Evolutionary conservation across 2,113 vertebrate species (phyloP).

Genomic region (Eulemur macaco): DNA sequence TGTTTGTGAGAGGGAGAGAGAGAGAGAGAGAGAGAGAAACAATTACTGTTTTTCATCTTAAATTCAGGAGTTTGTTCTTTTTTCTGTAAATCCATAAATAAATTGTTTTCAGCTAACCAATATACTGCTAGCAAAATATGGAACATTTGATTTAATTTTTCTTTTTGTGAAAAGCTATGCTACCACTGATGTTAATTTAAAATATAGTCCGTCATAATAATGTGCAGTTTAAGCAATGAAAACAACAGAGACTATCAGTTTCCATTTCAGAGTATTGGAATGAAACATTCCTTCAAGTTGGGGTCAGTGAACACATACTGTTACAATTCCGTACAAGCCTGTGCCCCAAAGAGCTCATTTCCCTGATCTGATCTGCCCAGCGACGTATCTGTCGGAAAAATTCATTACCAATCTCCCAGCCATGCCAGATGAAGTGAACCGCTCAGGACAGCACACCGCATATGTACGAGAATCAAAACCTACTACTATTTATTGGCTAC

Average conservation of each 20-base stretch:
- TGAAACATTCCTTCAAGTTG: slow-evolving; percentile 68
- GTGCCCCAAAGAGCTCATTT: slow-evolving; percentile 75
- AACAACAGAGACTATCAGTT: slow-evolving; percentile 70
- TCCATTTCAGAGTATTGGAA: slow-evolving; percentile 70
- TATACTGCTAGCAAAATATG: slow-evolving; percentile 34
- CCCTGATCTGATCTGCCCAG: slow-evolving; percentile 70
- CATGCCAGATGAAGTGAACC: slow-evolving; percentile 67
- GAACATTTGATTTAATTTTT: slow-evolving; percentile 42
- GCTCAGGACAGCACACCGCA: background rate
- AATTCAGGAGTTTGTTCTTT: slow-evolving; percentile 17
- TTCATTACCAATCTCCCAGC: slow-evolving; percentile 64
- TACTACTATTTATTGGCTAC: slow-evolving; percentile 56
- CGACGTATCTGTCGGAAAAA: slow-evolving; percentile 76
- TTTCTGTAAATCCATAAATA: slow-evolving; percentile 35
- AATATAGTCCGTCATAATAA: slow-evolving; percentile 59
- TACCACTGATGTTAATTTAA: slow-evolving; percentile 65
- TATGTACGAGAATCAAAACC: slow-evolving; percentile 31
- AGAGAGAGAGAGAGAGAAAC: background rate
- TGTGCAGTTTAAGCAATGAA: slow-evolving; percentile 63
- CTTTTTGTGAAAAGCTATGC: slow-evolving; percentile 59
- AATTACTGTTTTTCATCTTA: background rate
- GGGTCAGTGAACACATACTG: slow-evolving; percentile 58
- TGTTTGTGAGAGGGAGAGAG: no score
- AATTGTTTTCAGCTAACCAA: slow-evolving; percentile 51
- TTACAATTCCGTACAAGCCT: slow-evolving; percentile 69